A percentile compares a stretch with the other conserved stretches of the same genome.
Evolutionary conservation across 2,797 vertebrate species (phyloP).

Genomic region (Yasuhikotakia modesta): DNA sequence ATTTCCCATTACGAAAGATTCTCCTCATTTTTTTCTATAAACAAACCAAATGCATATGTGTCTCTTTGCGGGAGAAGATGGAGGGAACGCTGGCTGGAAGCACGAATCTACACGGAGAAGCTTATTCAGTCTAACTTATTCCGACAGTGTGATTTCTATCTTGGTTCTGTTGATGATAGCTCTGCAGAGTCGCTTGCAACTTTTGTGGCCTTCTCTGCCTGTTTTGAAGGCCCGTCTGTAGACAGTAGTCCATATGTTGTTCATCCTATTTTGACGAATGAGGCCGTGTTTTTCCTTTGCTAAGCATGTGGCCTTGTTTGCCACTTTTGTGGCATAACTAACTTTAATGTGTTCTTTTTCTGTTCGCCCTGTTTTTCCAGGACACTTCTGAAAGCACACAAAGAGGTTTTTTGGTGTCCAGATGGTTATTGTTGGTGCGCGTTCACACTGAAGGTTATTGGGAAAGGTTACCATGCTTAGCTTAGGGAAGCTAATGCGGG

Average conservation of each 20-base stretch:
- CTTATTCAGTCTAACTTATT: conserved; percentile 65
- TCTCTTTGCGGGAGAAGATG: conserved; percentile 53
- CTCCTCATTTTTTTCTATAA: conserved; percentile 47
- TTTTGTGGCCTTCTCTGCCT: conserved; percentile 49
- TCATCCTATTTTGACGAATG: conserved; percentile 65
- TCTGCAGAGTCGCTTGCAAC: conserved; percentile 60
- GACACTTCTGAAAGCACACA: conserved; percentile 47
- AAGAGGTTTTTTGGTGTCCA: conserved; percentile 45
- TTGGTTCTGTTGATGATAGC: conserved; percentile 60
- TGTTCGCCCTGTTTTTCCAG: conserved; percentile 51
- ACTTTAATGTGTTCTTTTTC: conserved; percentile 67
- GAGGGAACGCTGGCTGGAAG: conserved; percentile 52
- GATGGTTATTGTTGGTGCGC: conserved; percentile 50
- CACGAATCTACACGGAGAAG: conserved; percentile 52
- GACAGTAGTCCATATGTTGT: conserved; percentile 55
- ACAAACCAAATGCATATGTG: conserved; percentile 70
- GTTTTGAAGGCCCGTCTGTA: conserved; percentile 58
- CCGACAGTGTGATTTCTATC: conserved; percentile 66
- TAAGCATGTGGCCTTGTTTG: conserved; percentile 72
- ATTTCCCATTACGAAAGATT: conserved; percentile 66
- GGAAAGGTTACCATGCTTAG: conserved; percentile 21
- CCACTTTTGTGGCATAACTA: conserved; percentile 68
- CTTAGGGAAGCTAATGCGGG: conserved; percentile 39
- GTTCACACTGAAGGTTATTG: conserved; percentile 39
- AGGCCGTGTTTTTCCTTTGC: conserved; percentile 66